Percentiles rank a stretch among this genome's conserved stretches.
phyloP scores from a whole-genome alignment of 2,888 invertebrate species.

The Apamea epomidion region DNA sequence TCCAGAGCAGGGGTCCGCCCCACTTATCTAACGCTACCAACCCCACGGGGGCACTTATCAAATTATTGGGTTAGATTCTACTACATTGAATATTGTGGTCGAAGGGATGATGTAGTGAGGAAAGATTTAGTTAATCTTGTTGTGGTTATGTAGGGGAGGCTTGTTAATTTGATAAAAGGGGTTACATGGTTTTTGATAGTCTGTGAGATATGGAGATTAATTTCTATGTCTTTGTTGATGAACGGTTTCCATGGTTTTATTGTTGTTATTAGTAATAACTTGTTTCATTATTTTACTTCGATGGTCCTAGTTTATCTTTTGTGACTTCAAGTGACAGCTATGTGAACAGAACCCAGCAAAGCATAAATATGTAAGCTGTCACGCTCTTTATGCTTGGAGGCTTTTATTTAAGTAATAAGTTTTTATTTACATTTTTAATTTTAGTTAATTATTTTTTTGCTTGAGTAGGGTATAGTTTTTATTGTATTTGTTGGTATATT shows the following conservation, averaged over 20 bases:
- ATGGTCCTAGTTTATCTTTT: no score
- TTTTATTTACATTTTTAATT: no score
- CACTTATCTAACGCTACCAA: slow-evolving; percentile 55
- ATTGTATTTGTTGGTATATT: no score
- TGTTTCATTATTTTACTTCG: no score
- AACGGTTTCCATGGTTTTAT: neutral
- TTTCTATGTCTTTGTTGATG: neutral
- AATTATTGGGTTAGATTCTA: slow-evolving; percentile 53
- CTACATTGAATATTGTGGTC: slow-evolving; percentile 53
- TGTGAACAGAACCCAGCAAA: no score
- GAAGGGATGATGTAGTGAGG: slow-evolving; percentile 27
- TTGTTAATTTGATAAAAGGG: slow-evolving; percentile 4
- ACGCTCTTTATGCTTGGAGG: no score
- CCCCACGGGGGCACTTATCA: slow-evolving; percentile 58
- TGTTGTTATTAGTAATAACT: no score
- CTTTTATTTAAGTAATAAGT: no score
- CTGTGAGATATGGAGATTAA: neutral
- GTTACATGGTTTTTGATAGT: neutral
- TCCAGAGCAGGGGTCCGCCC: slow-evolving; percentile 8
- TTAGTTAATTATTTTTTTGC: no score
- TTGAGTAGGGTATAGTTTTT: no score
- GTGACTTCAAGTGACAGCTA: no score
- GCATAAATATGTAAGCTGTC: no score
- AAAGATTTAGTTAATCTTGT: slow-evolving; percentile 49
- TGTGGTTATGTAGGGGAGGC: neutral